Evolutionary conservation across 2,797 vertebrate species (phyloP).

Genomic region (Coccyzus lansbergi): DNA sequence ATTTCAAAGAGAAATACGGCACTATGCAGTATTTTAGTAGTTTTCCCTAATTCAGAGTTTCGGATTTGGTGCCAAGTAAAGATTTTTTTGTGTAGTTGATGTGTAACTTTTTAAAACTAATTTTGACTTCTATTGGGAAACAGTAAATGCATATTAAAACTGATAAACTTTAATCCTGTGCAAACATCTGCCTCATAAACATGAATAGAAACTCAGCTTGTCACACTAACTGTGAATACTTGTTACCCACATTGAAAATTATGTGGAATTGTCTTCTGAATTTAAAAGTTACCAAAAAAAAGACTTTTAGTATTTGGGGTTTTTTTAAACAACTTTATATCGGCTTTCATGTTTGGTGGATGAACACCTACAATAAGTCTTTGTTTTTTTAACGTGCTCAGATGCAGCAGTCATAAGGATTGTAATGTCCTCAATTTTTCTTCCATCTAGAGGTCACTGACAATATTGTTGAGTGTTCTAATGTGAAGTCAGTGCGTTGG

Average conservation of each 20-base stretch:
- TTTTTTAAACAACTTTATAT: neutral
- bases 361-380: neutral
- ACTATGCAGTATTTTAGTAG: neutral
- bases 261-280: neutral
- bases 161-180: neutral
- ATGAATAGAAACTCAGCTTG: neutral
- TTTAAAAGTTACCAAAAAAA: neutral
- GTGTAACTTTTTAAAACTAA: neutral
- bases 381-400: neutral
- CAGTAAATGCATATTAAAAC: neutral
- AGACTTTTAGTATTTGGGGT: neutral
- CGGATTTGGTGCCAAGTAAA: neutral
- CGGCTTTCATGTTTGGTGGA: neutral
- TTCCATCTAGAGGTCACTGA: neutral
- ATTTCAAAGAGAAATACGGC: neutral
- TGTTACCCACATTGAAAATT: neutral
- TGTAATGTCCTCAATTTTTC: neutral
- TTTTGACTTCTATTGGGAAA: neutral
- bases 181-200: neutral
- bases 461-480: neutral
- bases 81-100: neutral
- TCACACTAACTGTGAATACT: neutral
- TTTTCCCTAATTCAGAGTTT: neutral
- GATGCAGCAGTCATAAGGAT: neutral
- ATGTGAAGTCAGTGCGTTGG: neutral